Percentiles rank a stretch among this genome's conserved stretches.
These are phyloP conservation scores for Thyatira batis DNA, from an alignment of 2,888 invertebrate species.

Conservation along the genomic window DNA sequence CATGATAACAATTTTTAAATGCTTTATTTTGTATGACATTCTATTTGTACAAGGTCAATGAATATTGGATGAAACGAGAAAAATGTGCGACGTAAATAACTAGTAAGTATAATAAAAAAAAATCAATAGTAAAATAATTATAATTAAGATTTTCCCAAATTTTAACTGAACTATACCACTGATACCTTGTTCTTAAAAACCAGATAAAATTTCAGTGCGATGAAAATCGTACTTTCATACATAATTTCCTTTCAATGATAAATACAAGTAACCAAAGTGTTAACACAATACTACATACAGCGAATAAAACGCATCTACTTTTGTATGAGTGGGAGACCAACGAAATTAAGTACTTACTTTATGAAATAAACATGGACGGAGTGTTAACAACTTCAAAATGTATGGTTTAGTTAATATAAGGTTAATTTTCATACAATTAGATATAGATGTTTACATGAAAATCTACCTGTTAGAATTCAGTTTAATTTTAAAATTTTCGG, in stretches of 20 bases:
- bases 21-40: constrained; percentile 20
- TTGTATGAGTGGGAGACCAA: constrained; percentile 51
- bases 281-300: constrained; percentile 30
- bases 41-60: constrained; percentile 5
- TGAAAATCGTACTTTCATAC: not conserved
- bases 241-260: constrained; percentile 7
- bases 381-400: constrained; percentile 59
- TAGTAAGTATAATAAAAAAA: not conserved
- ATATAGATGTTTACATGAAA: not conserved
- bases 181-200: not conserved
- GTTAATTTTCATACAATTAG: not conserved
- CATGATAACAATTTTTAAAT: constrained; percentile 37
- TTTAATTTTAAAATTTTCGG: constrained; percentile 8
- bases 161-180: not conserved
- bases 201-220: not conserved
- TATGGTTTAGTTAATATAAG: constrained; percentile 1
- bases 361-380: constrained; percentile 75
- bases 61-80: not conserved
- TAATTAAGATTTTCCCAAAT: not conserved
- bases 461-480: constrained; percentile 6
- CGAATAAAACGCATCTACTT: constrained; percentile 30
- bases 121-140: not conserved
- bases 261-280: constrained; percentile 19
- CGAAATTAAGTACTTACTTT: constrained; percentile 75
- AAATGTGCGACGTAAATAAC: not conserved